A percentile compares a stretch with the other conserved stretches of the same genome.
phyloP scores from a whole-genome alignment of 2,888 invertebrate genomes.

The Laspeyria flexula region DNA sequence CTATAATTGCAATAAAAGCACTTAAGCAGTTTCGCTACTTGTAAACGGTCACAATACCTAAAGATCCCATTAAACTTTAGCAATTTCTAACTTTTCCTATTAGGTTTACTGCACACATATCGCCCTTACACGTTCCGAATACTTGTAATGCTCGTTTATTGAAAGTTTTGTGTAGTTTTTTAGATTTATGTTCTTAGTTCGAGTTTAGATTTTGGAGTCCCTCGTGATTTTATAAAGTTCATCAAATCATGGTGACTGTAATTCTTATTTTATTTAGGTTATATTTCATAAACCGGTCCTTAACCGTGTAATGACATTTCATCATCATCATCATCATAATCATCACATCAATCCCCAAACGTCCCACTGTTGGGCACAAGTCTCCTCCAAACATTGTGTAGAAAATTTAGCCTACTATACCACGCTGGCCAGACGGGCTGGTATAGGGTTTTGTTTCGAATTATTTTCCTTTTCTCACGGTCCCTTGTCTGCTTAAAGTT shows the following conservation, averaged over 20 bases:
- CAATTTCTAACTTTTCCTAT: conserved; percentile 80
- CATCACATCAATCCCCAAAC: too few relatives aligned
- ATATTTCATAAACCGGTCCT: too few relatives aligned
- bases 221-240: conserved; percentile 2
- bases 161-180: conserved; percentile 37
- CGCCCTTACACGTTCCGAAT: conserved; percentile 46
- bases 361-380: too few relatives aligned
- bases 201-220: background rate
- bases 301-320: too few relatives aligned
- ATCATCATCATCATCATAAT: too few relatives aligned
- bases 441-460: too few relatives aligned
- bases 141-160: conserved; percentile 40
- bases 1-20: conserved; percentile 66
- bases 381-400: too few relatives aligned
- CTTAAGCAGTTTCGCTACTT: conserved; percentile 66
- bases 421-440: too few relatives aligned
- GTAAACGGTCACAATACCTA: conserved; percentile 79
- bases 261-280: background rate
- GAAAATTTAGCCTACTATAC: too few relatives aligned
- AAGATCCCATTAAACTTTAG: conserved; percentile 80
- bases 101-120: conserved; percentile 70
- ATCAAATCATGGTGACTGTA: background rate
- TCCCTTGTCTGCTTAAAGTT: too few relatives aligned
- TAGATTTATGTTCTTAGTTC: conserved; percentile 28
- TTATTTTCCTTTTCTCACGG: too few relatives aligned